Conservation (phyloP, 1,140 invertebrate genomes). For the Dreissena rostriformis region DNA sequence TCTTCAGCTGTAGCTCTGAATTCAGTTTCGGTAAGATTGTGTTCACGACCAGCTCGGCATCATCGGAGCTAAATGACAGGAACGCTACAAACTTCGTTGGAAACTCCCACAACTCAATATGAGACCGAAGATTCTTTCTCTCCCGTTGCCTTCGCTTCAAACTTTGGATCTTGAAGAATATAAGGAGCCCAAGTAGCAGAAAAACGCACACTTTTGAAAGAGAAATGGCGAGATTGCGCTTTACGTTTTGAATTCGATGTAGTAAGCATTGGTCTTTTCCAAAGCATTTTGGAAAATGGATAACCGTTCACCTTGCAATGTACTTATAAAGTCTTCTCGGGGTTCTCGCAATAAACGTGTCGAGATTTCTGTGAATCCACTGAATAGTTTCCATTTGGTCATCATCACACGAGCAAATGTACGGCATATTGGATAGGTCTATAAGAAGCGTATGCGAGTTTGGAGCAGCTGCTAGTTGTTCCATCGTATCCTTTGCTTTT, state of each 20-base stretch:
- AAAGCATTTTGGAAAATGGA: neutral
- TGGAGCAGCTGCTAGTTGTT: neutral
- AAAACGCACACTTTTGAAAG: neutral
- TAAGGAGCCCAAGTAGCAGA: neutral
- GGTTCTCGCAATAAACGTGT: too few relatives aligned
- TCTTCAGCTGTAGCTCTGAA: too few relatives aligned
- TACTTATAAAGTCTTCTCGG: too few relatives aligned
- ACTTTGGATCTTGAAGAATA: neutral
- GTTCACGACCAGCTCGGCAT: slow-evolving; percentile 8
- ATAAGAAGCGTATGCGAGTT: too few relatives aligned
- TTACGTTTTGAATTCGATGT: slow-evolving; percentile 8
- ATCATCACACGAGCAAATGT: neutral
- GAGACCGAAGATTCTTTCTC: neutral
- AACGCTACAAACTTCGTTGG: slow-evolving; percentile 7
- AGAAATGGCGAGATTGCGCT: neutral
- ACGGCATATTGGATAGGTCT: too few relatives aligned
- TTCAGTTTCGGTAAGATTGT: neutral
- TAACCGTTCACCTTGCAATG: too few relatives aligned
- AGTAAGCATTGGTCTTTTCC: neutral
- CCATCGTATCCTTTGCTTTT: neutral
- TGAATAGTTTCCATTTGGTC: neutral
- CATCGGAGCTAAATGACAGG: slow-evolving; percentile 17
- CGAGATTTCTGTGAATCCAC: too few relatives aligned
- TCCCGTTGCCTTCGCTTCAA: neutral
- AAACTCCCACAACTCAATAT: neutral